Base-by-base conservation (phyloP, 2,113 vertebrate species). In the Menura novaehollandiae region DNA sequence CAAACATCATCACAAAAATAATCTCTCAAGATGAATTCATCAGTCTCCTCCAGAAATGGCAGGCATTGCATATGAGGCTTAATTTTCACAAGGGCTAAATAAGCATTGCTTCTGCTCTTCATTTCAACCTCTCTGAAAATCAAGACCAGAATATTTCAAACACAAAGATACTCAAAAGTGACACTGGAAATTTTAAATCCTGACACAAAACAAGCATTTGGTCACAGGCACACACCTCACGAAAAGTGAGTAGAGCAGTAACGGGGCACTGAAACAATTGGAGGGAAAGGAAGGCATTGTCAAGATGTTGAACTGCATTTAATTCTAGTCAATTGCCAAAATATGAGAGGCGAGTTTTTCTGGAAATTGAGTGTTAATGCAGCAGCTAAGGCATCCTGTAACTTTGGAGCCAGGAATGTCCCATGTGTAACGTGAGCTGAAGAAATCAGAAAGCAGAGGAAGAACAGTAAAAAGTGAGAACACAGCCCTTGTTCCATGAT, bases 91-190 rank as follows among this genome's bases (percentile, higher is more conserved):
- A 71, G 49, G 52, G 37, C 66, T 92, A 67, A 81, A 74, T 43
- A 87, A 89, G 35, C 56, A 56, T 86, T 96, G 88, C 91, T 95
- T 95, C 91, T 86, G 86, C 83, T 95, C 91, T 84, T 80, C 86
- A 92, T 69, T 94, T 91, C 92, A 89, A 59, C 58, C 39, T 56
- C 59, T 77, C 46, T 85, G 71, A 88, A 95, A 85, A 76, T 80
- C 78, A 86, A 74, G 68, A n/a, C 72, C 63, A 86, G 43, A 39
- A 85, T 28, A 21, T 77, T 89, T 77, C 72, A 88, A 89, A 83
- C 47, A 69, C 43, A 88, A 86, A 52, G 30, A 22, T 30, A 94
- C 23, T 35, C 51, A 77, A 63, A 89, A 95, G 37, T 17, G 37
- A 74, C 35, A 41, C 26, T 11, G 22, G 27, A 74, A 74, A 62